A percentile compares a stretch with the other conserved stretches of the same genome.
phyloP scores from a whole-genome alignment of 2,113 vertebrate genomes.

The Edolisoma coerulescens region DNA sequence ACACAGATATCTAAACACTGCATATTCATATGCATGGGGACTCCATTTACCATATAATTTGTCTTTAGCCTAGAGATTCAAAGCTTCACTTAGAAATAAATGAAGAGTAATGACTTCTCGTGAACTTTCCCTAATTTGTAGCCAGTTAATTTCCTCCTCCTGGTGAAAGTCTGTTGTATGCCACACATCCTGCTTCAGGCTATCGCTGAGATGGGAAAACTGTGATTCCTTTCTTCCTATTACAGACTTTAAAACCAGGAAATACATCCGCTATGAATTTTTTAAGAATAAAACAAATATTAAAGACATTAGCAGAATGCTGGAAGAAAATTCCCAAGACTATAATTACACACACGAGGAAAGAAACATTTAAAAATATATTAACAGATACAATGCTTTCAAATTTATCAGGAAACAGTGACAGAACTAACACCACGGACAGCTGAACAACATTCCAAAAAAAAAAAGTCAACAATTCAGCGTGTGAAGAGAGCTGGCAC shows the following conservation, averaged over 20 bases:
- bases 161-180: neutral
- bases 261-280: neutral
- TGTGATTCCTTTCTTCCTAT: conserved; percentile 26
- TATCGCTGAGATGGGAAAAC: neutral
- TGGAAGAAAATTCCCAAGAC: neutral
- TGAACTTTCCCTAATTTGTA: neutral
- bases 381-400: neutral
- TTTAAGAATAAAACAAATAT: conserved; percentile 12
- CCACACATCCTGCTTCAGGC: conserved; percentile 17
- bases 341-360: neutral
- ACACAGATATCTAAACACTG: neutral
- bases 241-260: conserved; percentile 23
- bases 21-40: neutral
- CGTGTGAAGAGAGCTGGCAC: neutral
- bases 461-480: neutral
- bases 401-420: neutral
- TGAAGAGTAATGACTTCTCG: neutral
- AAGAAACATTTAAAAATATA: neutral
- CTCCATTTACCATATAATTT: neutral
- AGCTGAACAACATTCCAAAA: neutral
- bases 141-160: conserved; percentile 9
- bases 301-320: neutral
- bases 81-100: neutral
- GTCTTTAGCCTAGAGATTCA: neutral
- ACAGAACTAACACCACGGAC: neutral